Base-by-base conservation (phyloP, 2,888 invertebrate genomes). In the Troides helena region DNA sequence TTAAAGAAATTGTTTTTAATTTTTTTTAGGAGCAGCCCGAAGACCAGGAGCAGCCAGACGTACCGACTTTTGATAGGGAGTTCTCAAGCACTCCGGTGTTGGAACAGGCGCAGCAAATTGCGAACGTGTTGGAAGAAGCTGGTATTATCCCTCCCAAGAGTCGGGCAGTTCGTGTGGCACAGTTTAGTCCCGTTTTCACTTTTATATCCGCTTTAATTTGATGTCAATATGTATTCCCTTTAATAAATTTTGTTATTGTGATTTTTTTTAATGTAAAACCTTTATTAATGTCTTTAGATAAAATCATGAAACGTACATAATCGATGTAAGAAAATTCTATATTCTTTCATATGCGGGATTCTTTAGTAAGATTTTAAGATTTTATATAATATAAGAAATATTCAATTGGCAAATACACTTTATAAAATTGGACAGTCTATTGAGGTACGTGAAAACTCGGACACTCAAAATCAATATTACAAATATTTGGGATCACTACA, bases 51-150 rank as follows among this genome's bases (percentile, higher is more conserved):
- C 66, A 65, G 36, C 65, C 56, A 23, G 67, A 70, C 12, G 58
- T 63, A 0, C 58, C 58, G 8, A 70, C 36, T 58, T 18, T 67
- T 12, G 70, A 63, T 25, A 56, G 63, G 17, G 70, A 70, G 17
- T 70, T 63, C 46, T 36, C 67, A 14, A 70, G 63, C 58, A 63
- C 70, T 0, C 67, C 63, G 2, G 50, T 70, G 2, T 6, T 70
- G 25, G 70, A 70, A 17, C 70, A 70, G 21, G 70, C 67, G 8
- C 70, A 64, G 61, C 70, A 70, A 0, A 25, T 66, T 14, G 60
- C 25, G 18, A 43, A 46, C 4, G 18, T n/a, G 1, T 30, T 25
- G 10, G 64, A 67, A 21, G 62, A 66, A 46, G 39, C 43, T 10
- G 23, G 43, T 25, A 50, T 50, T 23, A 36, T 25, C 10, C 21